Percentiles rank a stretch among this genome's conserved stretches.
Evolutionary conservation across 2,113 vertebrate species (phyloP).

Genomic region (Mus musculus): GRCm39 chr2:104894001-104894500

Average conservation of each 20-base stretch:
- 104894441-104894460: not conserved
- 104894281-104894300: not conserved
- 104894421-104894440: not conserved
- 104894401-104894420: not conserved
- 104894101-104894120: not conserved
- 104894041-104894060: not conserved
- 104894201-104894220: not conserved
- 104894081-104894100: not conserved
- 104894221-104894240: not conserved
- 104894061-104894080: not conserved
- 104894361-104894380: too few species aligned
- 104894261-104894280: not conserved
- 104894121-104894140: not conserved
- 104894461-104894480: not conserved
- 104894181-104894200: not conserved
- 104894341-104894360: not conserved
- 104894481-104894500: not conserved
- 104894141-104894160: not conserved
- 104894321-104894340: not conserved
- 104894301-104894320: not conserved
- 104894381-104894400: not conserved
- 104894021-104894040: not conserved
- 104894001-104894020: conserved; percentile 17
- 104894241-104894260: not conserved
- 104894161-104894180: not conserved